Percentiles rank a stretch among this genome's conserved stretches.
Conservation (phyloP, 1,140 invertebrate species). For the Melanaphis sacchari region DNA sequence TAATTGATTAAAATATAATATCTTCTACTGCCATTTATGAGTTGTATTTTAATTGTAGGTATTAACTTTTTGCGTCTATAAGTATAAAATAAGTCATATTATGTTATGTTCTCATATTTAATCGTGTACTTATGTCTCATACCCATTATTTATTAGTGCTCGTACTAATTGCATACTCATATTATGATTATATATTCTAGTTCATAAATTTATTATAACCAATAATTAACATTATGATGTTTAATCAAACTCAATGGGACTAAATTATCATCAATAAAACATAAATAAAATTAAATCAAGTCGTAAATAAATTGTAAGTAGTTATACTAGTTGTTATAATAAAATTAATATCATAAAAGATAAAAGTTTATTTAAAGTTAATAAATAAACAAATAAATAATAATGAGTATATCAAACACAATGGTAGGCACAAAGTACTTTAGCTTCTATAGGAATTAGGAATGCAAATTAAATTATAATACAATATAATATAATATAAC, state of each 20-base stretch:
- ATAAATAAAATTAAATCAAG: too few species aligned
- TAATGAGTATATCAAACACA: too few species aligned
- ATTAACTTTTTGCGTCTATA: not conserved
- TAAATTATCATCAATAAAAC: not conserved
- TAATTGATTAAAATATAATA: not conserved
- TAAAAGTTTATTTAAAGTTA: too few species aligned
- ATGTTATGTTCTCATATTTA: not conserved
- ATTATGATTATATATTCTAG: not conserved
- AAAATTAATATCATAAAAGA: too few species aligned
- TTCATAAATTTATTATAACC: not conserved
- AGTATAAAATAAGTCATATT: not conserved
- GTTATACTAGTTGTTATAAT: too few species aligned
- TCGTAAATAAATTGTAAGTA: too few species aligned
- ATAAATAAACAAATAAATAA: too few species aligned
- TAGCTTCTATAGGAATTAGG: not conserved
- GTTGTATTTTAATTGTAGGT: not conserved
- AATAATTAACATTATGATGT: not conserved
- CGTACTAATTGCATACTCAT: not conserved
- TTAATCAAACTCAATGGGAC: too few species aligned
- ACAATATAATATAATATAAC: not conserved
- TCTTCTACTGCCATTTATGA: not conserved
- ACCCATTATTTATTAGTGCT: not conserved
- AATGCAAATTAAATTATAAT: not conserved
- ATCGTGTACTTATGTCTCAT: not conserved
- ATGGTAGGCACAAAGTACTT: not conserved